These are phyloP conservation scores for Beris morrisii DNA, from an alignment of 2,888 invertebrate genomes.

Conservation along the genomic window DNA sequence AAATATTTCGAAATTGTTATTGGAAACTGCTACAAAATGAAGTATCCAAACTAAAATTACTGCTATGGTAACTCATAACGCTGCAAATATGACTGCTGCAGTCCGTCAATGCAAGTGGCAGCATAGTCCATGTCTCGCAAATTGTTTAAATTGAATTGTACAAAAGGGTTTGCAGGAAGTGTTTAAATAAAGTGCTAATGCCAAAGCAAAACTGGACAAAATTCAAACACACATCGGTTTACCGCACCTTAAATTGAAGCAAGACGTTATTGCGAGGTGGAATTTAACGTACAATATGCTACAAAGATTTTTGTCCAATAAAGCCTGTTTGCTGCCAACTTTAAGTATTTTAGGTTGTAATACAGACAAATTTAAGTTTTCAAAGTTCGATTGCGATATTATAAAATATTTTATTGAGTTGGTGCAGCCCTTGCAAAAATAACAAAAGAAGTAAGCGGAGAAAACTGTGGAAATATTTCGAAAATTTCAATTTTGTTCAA, in stretches of 20 bases:
- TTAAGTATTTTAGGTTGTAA: too few relatives aligned
- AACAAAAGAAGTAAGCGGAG: too few relatives aligned
- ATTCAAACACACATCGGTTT: slow-evolving; percentile 6
- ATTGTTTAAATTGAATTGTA: slow-evolving; percentile 39
- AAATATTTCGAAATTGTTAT: too few relatives aligned
- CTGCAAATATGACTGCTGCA: slow-evolving; percentile 42
- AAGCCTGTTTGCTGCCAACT: too few relatives aligned
- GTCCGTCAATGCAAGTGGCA: slow-evolving; percentile 40
- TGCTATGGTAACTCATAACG: slow-evolving; percentile 42
- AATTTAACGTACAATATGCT: slow-evolving; percentile 38
- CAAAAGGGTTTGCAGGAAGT: slow-evolving; percentile 32
- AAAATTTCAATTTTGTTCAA: too few relatives aligned
- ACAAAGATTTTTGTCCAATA: too few relatives aligned
- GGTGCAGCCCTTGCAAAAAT: too few relatives aligned
- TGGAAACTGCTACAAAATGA: slow-evolving; percentile 11
- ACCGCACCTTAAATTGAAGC: slow-evolving; percentile 40
- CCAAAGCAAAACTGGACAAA: neutral
- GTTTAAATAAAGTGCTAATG: slow-evolving; percentile 17
- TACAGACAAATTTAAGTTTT: too few relatives aligned
- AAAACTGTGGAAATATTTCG: too few relatives aligned
- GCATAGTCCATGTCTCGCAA: slow-evolving; percentile 41
- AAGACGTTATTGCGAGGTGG: slow-evolving; percentile 44
- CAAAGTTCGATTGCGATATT: too few relatives aligned
- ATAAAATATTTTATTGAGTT: too few relatives aligned
- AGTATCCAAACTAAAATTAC: slow-evolving; percentile 19